Conservation (phyloP, 2,113 vertebrate genomes). For the Galemys pyrenaicus region DNA sequence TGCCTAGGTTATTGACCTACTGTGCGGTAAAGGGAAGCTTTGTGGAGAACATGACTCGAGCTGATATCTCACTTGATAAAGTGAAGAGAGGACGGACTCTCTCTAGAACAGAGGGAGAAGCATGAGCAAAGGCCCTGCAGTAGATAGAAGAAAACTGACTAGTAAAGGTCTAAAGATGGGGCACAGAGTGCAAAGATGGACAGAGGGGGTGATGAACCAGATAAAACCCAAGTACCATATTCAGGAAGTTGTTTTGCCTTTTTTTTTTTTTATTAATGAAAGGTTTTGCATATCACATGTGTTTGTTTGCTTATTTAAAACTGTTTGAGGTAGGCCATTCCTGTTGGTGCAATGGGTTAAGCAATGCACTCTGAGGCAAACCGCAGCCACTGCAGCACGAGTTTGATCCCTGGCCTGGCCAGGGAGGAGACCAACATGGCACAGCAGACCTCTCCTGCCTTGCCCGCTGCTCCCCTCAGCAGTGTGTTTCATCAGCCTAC, state of each 20-base stretch:
- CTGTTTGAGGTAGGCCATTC: not conserved
- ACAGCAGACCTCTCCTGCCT: no score
- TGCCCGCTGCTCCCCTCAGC: no score
- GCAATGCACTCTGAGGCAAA: no score
- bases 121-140: not conserved
- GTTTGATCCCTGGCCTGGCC: no score
- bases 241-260: not conserved
- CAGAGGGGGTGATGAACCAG: not conserved
- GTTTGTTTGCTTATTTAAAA: not conserved
- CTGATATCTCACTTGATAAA: not conserved
- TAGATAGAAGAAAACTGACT: not conserved
- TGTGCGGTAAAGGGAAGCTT: not conserved
- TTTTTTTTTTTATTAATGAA: not conserved
- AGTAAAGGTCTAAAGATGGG: not conserved
- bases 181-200: not conserved
- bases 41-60: not conserved
- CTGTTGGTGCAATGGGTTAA: no score
- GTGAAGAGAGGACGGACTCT: not conserved
- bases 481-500: no score
- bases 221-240: not conserved
- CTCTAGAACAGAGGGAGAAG: not conserved
- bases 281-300: not conserved
- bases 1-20: not conserved
- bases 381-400: no score
- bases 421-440: no score